Evolutionary conservation across 2,113 vertebrate species (phyloP), one percentile per base, ranked within the genome.

Genomic region (Epinephelus moara): DNA sequence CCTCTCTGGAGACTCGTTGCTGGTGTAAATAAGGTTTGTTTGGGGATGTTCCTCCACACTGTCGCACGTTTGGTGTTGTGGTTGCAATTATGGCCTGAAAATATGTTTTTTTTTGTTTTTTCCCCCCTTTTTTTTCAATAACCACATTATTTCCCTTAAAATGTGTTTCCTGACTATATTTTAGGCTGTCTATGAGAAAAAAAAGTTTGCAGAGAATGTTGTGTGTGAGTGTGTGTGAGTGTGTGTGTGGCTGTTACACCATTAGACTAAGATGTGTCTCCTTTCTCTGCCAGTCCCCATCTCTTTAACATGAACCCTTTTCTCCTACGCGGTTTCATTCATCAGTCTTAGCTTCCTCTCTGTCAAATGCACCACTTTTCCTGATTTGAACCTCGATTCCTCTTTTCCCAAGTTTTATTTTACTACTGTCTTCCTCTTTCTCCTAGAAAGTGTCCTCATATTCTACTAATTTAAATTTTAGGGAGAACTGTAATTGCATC

Each of bases 1-100:
- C 50, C 61, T 81, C 78, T 82, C 84, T 1, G 0, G 85, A 81
- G 89, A 78, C 73, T 75, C 52, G 5, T 59, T 17, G 71, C 77
- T 73, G 64, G 72, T 85, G 71, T 82, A 88, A 89, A 92, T 91
- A 88, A 83, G 78, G 27, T 63, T 90, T 70, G 76, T 81, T 87
- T 75, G 69, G 78, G 70, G 72, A 79, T 19, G 12, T 61, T 75
- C 45, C 56, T 67, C 55, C 75, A 67, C n/a, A 59, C 45, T 59
- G 64, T 71, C 4, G 13, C 55, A n/a, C 72, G 30, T 69, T 82
- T 71, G 64, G 70, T 79, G n/a, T 59, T 83, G 59, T 56, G 78
- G 61, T 73, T 85, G 53, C 76, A 89, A 57, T 85, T 70, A 80
- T 19, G 57, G 17, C 4, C 52, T 63, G 45, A 70, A 73, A 81